These are phyloP conservation scores for Pocillopora verrucosa DNA, from an alignment of 64 coral and sea anemone genomes.

Conservation along the genomic window DNA sequence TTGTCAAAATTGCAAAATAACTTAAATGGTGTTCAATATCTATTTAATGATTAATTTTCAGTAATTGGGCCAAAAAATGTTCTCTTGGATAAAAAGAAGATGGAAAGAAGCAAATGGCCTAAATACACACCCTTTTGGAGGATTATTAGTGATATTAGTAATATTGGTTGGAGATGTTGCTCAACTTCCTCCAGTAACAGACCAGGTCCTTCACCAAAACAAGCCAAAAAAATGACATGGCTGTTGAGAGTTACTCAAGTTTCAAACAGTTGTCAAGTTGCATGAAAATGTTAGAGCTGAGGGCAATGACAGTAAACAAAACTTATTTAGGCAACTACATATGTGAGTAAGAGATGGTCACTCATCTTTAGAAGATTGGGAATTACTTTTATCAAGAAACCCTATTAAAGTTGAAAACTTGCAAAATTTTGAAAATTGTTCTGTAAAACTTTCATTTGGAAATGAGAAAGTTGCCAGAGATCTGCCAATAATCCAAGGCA, in stretches of 20 bases:
- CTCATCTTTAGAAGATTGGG: constrained; percentile 61
- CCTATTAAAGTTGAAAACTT: neutral
- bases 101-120: constrained; percentile 47
- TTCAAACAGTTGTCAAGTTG: too few relatives aligned
- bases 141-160: constrained; percentile 47
- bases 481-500: constrained; percentile 29
- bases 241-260: too few relatives aligned
- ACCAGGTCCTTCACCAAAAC: too few relatives aligned
- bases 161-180: constrained; percentile 37
- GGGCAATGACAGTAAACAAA: neutral
- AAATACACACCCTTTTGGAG: constrained; percentile 47
- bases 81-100: constrained; percentile 36
- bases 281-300: too few relatives aligned
- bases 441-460: neutral
- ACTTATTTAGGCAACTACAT: constrained; percentile 43
- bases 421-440: neutral
- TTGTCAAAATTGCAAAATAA: constrained; percentile 46
- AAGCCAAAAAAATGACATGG: too few relatives aligned
- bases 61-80: constrained; percentile 52
- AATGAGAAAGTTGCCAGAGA: constrained; percentile 19
- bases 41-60: constrained; percentile 69
- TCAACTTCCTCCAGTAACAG: too few relatives aligned
- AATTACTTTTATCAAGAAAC: constrained; percentile 35
- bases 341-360: constrained; percentile 57
- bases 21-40: constrained; percentile 30